Evolutionary conservation across 2,113 vertebrate species (phyloP).

Genomic region (Microcebus griseorufus): DNA sequence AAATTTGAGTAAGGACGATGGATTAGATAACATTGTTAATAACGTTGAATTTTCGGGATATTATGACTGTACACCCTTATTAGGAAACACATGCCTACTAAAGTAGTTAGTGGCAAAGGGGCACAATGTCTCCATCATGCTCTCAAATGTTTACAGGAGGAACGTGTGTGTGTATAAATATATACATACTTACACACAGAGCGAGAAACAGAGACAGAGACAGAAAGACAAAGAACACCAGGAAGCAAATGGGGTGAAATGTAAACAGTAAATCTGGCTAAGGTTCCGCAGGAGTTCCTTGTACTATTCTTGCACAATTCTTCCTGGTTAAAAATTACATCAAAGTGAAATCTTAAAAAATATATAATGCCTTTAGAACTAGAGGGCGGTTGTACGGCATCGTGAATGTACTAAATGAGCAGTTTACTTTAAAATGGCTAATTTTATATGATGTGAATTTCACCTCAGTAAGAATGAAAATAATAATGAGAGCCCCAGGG

Average conservation of each 20-base stretch:
- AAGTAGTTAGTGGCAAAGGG: neutral
- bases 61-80: neutral
- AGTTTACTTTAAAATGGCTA: neutral
- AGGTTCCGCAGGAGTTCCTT: neutral
- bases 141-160: neutral
- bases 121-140: neutral
- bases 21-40: neutral
- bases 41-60: neutral
- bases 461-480: neutral
- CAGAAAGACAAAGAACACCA: neutral
- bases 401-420: neutral
- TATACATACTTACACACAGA: rapidly evolving
- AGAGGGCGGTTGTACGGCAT: neutral
- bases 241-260: neutral
- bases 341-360: neutral
- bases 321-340: neutral
- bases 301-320: neutral
- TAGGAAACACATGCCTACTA: neutral
- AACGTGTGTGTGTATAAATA: rapidly evolving
- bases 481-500: neutral
- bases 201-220: neutral
- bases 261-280: neutral
- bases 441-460: neutral
- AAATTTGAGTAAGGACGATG: neutral
- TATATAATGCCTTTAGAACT: neutral